These are phyloP conservation scores for Parotia lawesii DNA, from an alignment of 2,113 vertebrate species.

Conservation along the genomic window DNA sequence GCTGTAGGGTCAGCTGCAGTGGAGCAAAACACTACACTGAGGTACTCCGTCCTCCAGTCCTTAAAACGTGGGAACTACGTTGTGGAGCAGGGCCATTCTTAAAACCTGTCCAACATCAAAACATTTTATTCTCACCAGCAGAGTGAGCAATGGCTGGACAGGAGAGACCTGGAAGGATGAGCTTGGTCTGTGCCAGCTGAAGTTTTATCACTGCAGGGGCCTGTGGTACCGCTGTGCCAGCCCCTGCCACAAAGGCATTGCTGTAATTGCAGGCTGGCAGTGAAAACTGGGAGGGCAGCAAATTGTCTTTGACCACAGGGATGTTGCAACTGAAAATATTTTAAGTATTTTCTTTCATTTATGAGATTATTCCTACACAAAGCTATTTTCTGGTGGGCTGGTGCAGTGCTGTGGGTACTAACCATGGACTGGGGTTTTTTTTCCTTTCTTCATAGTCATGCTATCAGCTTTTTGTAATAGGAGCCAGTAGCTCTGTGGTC, in stretches of 20 bases:
- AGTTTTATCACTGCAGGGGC: accelerated
- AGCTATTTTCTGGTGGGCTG: not conserved
- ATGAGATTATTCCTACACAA: not conserved
- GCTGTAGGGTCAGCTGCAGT: not conserved
- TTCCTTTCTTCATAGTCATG: not conserved
- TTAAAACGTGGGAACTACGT: accelerated
- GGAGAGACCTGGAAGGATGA: accelerated
- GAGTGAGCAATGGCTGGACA: not conserved
- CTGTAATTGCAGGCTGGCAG: not conserved
- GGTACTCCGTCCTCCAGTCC: not conserved
- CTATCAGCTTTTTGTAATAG: not conserved
- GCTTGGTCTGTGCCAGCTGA: not conserved
- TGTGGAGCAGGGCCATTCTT: not conserved
- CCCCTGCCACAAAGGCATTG: not conserved
- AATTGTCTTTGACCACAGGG: not conserved
- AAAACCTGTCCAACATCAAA: not conserved
- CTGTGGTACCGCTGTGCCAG: not conserved
- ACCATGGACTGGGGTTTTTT: not conserved
- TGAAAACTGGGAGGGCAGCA: not conserved
- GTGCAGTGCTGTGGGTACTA: not conserved
- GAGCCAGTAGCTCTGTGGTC: not conserved
- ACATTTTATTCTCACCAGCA: accelerated
- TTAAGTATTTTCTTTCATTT: not conserved
- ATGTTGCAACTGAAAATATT: not conserved
- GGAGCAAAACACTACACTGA: accelerated